phyloP scores from a whole-genome alignment of 2,113 vertebrate genomes.

The Aplodontia rufa region DNA sequence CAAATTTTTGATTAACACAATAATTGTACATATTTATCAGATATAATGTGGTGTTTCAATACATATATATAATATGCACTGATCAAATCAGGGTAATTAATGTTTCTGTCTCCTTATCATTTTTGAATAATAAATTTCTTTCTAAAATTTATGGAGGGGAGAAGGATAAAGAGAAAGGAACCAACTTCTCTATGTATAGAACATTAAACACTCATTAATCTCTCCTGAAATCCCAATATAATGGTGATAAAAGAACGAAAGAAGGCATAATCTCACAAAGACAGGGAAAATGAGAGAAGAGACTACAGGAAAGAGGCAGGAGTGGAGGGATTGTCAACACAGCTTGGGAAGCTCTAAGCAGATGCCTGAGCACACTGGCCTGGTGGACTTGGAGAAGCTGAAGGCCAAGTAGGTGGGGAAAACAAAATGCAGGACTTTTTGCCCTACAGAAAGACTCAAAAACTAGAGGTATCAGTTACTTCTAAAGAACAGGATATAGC shows the following conservation, averaged over 20 bases:
- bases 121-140: not conserved
- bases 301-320: not conserved
- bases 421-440: not conserved
- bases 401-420: not conserved
- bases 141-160: not conserved
- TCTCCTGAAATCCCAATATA: not conserved
- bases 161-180: not conserved
- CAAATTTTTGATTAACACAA: not conserved
- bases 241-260: not conserved
- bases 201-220: not conserved
- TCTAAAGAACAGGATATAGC: not conserved
- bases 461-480: not conserved
- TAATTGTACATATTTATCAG: not conserved
- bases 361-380: not conserved
- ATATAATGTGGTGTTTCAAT: not conserved
- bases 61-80: too few species aligned
- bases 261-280: not conserved
- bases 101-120: not conserved
- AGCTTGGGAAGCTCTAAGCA: not conserved
- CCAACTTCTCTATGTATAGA: not conserved
- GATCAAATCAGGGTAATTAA: not conserved
- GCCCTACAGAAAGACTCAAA: not conserved
- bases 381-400: not conserved
- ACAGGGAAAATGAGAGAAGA: not conserved
- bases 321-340: too few species aligned